phyloP scores from a whole-genome alignment of 2,888 invertebrate species.

The Thumatha senex region DNA sequence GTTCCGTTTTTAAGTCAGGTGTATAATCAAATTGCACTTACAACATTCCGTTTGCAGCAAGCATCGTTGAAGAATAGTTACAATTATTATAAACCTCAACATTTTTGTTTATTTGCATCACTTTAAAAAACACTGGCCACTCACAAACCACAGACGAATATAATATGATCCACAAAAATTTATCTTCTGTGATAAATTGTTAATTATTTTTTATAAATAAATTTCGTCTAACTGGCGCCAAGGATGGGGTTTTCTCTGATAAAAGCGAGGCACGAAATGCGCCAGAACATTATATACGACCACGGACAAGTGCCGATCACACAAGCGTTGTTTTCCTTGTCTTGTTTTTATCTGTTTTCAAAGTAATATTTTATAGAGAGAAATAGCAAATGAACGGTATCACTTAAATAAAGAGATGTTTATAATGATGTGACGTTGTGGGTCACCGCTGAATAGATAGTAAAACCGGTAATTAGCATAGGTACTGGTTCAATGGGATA shows the following conservation, averaged over 20 bases:
- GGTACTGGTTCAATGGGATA: slow-evolving; percentile 47
- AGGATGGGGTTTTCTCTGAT: slow-evolving; percentile 22
- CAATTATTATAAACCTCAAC: slow-evolving; percentile 32
- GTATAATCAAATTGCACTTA: slow-evolving; percentile 41
- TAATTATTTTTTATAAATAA: slow-evolving; percentile 1
- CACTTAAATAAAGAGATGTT: slow-evolving; percentile 27
- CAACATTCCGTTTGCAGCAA: slow-evolving; percentile 38
- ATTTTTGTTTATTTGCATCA: slow-evolving; percentile 31
- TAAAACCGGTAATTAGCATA: slow-evolving; percentile 32
- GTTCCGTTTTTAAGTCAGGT: slow-evolving; percentile 14
- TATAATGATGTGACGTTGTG: slow-evolving; percentile 22
- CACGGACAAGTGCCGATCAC: slow-evolving; percentile 17
- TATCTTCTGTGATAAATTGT: background rate
- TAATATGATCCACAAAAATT: slow-evolving; percentile 9
- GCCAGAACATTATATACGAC: slow-evolving; percentile 26
- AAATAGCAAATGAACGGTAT: slow-evolving; percentile 17
- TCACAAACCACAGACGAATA: background rate
- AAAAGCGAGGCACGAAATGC: slow-evolving; percentile 21
- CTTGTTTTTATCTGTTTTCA: slow-evolving; percentile 29
- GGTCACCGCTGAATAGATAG: slow-evolving; percentile 39
- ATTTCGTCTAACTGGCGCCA: slow-evolving; percentile 7
- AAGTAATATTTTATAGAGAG: slow-evolving; percentile 19
- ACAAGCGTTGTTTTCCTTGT: slow-evolving; percentile 32
- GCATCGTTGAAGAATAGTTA: slow-evolving; percentile 36
- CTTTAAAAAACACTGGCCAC: slow-evolving; percentile 20